Evolutionary conservation across 2,113 vertebrate species (phyloP), one percentile per base, ranked within the genome.

Genomic region (Eleginops maclovinus): DNA sequence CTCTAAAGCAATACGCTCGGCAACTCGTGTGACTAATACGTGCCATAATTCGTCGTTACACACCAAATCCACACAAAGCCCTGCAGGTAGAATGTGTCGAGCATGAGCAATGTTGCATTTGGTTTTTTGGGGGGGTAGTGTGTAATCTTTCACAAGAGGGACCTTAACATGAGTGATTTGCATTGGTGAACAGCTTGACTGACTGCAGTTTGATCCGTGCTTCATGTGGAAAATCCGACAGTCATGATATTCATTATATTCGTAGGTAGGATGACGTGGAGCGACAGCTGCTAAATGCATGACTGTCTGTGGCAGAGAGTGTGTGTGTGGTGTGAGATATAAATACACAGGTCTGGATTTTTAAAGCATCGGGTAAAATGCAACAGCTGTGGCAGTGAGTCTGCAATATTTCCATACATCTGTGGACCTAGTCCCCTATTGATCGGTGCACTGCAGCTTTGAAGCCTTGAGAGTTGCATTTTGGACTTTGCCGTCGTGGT

Each of bases 1-100:
- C 80, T 88, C 73, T 62, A 16, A n/a, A 41, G 54, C 69, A 82
- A 77, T 61, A 51, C 64, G 71, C 14, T 46, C 24, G 4, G 10
- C 28, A 53, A 46, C 77, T 56, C 36, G 56, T 61, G 15, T 74
- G 51, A 66, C 44, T 68, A 58, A 65, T 53, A 31, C 17, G 26
- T 41, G 31, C 43, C n/a, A 40, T 26, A 36, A 72, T 54, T 17
- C 26, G 54, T 19, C 41, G 46, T 68, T 72, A 72, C 1, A 67
- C 19, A 59, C 22, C 3, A 58, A 73, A 59, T 21, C 1, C 6
- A 71, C 49, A 51, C 31, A 4, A 13, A 53, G 47, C 17, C 75
- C 73, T 53, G 22, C 78, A 54, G 31, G 36, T 70, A 14, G 46
- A 71, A 67, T 40, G 31, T 43, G 28, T 58, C 8, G 0, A 55